Evolutionary conservation across 2,888 invertebrate genomes (phyloP).

Genomic region (Teleogryllus oceanicus): DNA sequence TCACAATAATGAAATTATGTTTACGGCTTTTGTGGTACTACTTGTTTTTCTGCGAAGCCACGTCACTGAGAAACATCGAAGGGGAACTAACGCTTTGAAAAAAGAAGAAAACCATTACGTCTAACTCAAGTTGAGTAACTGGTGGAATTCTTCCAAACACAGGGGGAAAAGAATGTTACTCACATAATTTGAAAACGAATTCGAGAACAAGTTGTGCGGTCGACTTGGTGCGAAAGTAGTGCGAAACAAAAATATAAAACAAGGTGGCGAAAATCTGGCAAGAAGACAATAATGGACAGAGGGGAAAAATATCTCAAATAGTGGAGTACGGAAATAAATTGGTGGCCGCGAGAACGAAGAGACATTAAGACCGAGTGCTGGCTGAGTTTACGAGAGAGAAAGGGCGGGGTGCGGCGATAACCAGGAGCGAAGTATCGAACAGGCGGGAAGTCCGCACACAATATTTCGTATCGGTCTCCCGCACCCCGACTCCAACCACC

Average conservation of each 20-base stretch:
- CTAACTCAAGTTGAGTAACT: conserved; percentile 18
- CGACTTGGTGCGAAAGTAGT: conserved; percentile 3
- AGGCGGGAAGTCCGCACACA: conserved; percentile 18
- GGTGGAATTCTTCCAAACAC: conserved; percentile 9
- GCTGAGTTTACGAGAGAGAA: conserved; percentile 3
- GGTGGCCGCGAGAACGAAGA: conserved; percentile 9
- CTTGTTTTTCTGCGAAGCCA: not conserved
- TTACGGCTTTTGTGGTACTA: conserved; percentile 18
- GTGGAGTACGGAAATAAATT: conserved; percentile 7
- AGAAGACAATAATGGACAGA: conserved; percentile 7
- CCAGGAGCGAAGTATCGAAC: conserved; percentile 18
- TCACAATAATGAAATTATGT: conserved; percentile 3
- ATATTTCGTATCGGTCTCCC: conserved; percentile 18
- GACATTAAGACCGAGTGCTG: conserved; percentile 18
- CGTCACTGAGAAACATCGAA: conserved; percentile 6
- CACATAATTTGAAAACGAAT: conserved; percentile 7
- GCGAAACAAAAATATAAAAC: not conserved
- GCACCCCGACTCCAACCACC: not conserved
- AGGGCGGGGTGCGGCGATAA: not conserved
- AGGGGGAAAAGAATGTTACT: conserved; percentile 5
- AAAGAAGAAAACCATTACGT: conserved; percentile 18
- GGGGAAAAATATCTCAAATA: conserved; percentile 10
- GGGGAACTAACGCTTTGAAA: not conserved
- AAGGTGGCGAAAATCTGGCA: not conserved
- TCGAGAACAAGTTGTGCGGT: not conserved